Evolutionary conservation across 2,797 vertebrate species (phyloP), one percentile per base, ranked within the genome.

Genomic region (Florisuga fusca): DNA sequence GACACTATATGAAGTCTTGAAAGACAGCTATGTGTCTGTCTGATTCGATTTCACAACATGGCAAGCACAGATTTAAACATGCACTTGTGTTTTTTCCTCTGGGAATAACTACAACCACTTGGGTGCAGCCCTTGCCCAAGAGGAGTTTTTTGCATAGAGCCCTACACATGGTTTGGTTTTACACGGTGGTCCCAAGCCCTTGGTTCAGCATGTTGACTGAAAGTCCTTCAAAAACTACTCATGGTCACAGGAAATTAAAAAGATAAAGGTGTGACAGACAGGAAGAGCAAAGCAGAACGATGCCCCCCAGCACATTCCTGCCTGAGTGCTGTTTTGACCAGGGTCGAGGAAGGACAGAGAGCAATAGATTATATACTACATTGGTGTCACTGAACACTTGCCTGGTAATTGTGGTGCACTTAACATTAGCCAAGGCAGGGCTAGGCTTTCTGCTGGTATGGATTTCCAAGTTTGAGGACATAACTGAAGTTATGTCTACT

Each of bases 171-270:
- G 25, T 43, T 55, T 67, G 71, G 25, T 15, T 76, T 80, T 62
- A 19, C 19, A 34, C 0, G 0, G 82, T 63, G 66, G 46, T 86
- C 90, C 43, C 73, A 90, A 62, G 48, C 16, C 54, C 25, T 72
- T 43, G 25, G n/a, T 63, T 85, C 54, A 89, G 76, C 27, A 15
- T 12, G 66, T 57, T 63, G 25, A 62, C 22, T 10, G 34, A 75
- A 33, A 81, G 46, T 55, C 43, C 53, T 84, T 93, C 73, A 62
- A 73, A 75, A 46, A 19, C 62, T 81, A 78, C 46, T 94, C 45
- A 73, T 3, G 71, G 51, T 26, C 59, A 88, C 71, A 91, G 94
- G 95, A 96, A 96, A 96, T 96, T 88, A 93, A 96, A 96, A 95
- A 84, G 66, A 55, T 94, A 69, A 81, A 91, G 41, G 31, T 67